Conservation (phyloP, 2,888 invertebrate genomes). For the Protodeltote pygarga region DNA sequence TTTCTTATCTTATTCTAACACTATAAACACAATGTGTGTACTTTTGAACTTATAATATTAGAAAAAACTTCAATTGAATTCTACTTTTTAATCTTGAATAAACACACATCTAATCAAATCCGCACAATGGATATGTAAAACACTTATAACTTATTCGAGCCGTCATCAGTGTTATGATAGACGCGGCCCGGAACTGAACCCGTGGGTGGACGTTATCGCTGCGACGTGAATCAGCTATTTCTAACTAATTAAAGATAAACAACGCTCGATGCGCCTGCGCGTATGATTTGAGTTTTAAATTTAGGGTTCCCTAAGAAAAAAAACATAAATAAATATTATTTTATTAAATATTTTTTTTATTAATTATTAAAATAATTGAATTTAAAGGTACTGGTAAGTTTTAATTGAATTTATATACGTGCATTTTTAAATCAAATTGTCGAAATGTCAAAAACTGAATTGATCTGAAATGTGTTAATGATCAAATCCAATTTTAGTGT, state of each 20-base stretch:
- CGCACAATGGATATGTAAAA: slow-evolving; percentile 17
- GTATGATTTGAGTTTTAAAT: slow-evolving; percentile 32
- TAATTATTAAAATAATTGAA: too few species aligned
- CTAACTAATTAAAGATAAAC: slow-evolving; percentile 78
- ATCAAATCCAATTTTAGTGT: too few species aligned
- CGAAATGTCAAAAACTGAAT: too few species aligned
- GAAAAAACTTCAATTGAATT: neutral
- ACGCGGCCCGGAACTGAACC: slow-evolving; percentile 35
- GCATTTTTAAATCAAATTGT: too few species aligned
- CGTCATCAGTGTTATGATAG: slow-evolving; percentile 62
- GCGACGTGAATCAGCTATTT: slow-evolving; percentile 74
- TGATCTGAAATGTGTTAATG: too few species aligned
- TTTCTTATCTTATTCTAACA: too few species aligned
- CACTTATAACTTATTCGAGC: slow-evolving; percentile 42
- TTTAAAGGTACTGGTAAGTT: too few species aligned
- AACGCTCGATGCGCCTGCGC: slow-evolving; percentile 69
- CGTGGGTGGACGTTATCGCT: slow-evolving; percentile 60
- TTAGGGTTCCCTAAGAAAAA: slow-evolving; percentile 43
- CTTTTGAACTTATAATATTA: neutral
- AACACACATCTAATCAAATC: slow-evolving; percentile 16
- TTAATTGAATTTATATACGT: too few species aligned
- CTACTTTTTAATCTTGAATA: slow-evolving; percentile 4
- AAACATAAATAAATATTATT: too few species aligned
- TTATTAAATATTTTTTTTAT: too few species aligned
- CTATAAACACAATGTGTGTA: too few species aligned